Conservation (phyloP, 1,140 invertebrate species). For the Eupristina koningsbergeri region DNA sequence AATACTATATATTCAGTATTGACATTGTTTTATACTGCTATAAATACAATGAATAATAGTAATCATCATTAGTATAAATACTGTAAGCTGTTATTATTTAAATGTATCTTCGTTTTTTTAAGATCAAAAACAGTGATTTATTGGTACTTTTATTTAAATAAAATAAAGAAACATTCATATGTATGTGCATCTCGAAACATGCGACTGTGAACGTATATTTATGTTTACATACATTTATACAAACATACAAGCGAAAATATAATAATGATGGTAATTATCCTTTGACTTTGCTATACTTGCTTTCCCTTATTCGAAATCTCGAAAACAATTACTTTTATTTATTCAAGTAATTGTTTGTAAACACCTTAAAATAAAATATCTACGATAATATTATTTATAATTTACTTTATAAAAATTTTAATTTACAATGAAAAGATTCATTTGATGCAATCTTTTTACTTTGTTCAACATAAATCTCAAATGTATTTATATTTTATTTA, state of each 20-base stretch:
- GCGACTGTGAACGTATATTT: neutral
- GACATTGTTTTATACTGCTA: conserved; percentile 58
- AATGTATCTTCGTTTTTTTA: conserved; percentile 60
- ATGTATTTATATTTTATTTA: conserved; percentile 22
- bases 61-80: conserved; percentile 55
- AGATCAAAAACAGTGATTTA: conserved; percentile 47
- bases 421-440: neutral
- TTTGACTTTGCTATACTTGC: neutral
- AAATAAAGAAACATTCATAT: no score
- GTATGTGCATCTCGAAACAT: conserved; percentile 1
- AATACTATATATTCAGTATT: conserved; percentile 63
- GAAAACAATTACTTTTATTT: neutral
- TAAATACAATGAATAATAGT: conserved; percentile 27
- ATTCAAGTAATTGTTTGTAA: neutral
- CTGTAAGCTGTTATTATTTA: conserved; percentile 63
- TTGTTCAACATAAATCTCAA: neutral
- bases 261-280: conserved; percentile 15
- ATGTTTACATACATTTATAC: neutral
- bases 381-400: conserved; percentile 7
- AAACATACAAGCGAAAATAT: neutral
- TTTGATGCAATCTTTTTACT: neutral
- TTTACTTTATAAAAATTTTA: conserved; percentile 15
- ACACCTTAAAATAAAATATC: neutral
- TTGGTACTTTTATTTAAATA: conserved; percentile 49
- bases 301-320: neutral